Percentiles rank a stretch among this genome's conserved stretches.
Conservation (phyloP, 2,797 vertebrate species). For the Pangasius sanitwongsei region DNA sequence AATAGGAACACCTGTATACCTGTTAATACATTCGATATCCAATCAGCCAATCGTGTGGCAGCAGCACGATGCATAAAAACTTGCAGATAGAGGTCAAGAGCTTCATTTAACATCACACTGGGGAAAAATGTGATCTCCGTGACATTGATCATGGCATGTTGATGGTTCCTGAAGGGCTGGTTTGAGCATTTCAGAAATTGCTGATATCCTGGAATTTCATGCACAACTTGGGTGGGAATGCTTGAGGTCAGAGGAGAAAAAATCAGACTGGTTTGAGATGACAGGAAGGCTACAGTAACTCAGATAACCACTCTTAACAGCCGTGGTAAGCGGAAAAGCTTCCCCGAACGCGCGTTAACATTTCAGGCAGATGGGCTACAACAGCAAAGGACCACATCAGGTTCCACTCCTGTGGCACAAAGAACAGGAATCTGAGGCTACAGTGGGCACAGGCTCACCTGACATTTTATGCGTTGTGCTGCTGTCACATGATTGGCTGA, state of each 20-base stretch:
- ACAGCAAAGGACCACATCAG: neutral
- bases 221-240: neutral
- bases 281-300: neutral
- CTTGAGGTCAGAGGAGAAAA: neutral
- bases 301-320: neutral
- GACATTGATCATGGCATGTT: neutral
- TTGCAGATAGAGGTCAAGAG: neutral
- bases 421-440: neutral
- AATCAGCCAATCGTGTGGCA: neutral
- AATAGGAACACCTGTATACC: neutral
- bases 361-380: neutral
- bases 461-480: neutral
- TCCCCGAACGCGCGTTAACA: neutral
- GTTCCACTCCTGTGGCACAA: no score
- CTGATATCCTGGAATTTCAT: neutral
- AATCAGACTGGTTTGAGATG: neutral
- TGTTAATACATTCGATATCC: neutral
- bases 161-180: neutral
- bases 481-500: neutral
- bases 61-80: neutral
- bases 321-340: neutral
- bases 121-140: neutral
- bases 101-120: neutral
- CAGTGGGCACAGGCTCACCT: neutral
- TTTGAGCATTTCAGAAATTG: neutral